Percentiles rank a stretch among this genome's conserved stretches.
Evolutionary conservation across 2,113 vertebrate genomes (phyloP).

Genomic region (Malurus cyaneus): DNA sequence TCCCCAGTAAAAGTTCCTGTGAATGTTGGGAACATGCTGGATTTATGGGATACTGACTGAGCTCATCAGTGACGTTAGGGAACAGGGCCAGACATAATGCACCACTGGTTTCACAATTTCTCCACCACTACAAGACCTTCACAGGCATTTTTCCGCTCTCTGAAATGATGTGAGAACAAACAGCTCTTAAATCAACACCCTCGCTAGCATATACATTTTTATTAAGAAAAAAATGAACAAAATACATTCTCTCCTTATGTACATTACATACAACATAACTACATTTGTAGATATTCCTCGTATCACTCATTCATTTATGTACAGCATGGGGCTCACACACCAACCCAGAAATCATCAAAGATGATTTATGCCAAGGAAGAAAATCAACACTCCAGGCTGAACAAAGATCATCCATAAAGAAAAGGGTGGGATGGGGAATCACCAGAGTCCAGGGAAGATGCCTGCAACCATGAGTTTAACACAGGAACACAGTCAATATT

Average conservation of each 20-base stretch:
- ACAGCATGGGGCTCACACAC: conserved; percentile 78
- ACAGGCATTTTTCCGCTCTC: background rate
- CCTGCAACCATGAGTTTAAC: background rate
- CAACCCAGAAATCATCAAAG: conserved; percentile 61
- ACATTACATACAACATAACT: conserved; percentile 96
- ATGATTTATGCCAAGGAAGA: conserved; percentile 22
- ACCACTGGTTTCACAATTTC: background rate
- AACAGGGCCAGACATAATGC: background rate
- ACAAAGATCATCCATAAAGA: background rate
- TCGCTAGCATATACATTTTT: conserved; percentile 74
- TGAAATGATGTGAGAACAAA: accelerated
- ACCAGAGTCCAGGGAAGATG: background rate
- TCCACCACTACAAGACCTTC: background rate
- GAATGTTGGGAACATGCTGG: background rate
- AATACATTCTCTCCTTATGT: conserved; percentile 99
- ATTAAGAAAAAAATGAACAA: conserved; percentile 91
- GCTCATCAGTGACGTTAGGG: background rate
- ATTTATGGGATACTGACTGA: background rate
- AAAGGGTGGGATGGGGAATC: background rate
- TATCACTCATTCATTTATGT: conserved; percentile 79
- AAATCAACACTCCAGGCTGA: conserved; percentile 10
- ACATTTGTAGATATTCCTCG: conserved; percentile 73
- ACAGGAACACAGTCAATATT: background rate
- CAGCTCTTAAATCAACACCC: background rate
- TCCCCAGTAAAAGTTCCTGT: background rate